phyloP scores from a whole-genome alignment of 2,888 invertebrate genomes.

The Hyles lineata region DNA sequence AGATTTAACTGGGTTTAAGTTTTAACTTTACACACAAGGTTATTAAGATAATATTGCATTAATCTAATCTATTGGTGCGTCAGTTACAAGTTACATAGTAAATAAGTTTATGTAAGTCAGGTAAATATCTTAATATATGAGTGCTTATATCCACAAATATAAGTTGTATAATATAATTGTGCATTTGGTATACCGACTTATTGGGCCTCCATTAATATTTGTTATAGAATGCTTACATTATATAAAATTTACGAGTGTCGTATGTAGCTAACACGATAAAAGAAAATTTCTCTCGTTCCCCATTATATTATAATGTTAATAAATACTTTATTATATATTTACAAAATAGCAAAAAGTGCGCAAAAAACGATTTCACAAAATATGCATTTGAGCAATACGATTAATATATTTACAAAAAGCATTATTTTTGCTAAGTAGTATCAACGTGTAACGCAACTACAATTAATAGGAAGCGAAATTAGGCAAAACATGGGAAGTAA shows the following conservation, averaged over 20 bases:
- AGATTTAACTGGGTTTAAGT: background rate
- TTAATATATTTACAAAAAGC: constrained; percentile 81
- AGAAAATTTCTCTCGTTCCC: constrained; percentile 67
- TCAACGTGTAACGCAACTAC: constrained; percentile 23
- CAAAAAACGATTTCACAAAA: constrained; percentile 84
- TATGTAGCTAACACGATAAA: constrained; percentile 51
- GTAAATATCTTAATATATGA: constrained; percentile 59
- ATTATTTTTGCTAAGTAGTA: constrained; percentile 51
- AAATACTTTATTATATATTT: constrained; percentile 69
- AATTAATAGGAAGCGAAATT: constrained; percentile 25
- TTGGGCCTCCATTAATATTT: constrained; percentile 77
- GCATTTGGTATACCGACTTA: constrained; percentile 79
- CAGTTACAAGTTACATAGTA: constrained; percentile 51
- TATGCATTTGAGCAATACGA: constrained; percentile 84
- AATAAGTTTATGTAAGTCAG: constrained; percentile 46
- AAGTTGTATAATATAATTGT: constrained; percentile 75
- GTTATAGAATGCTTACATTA: constrained; percentile 66
- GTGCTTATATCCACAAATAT: constrained; percentile 68
- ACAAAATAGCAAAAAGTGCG: constrained; percentile 83
- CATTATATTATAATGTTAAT: constrained; percentile 58
- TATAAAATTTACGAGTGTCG: constrained; percentile 49
- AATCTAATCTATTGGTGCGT: constrained; percentile 73
- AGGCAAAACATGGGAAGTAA: constrained; percentile 16
- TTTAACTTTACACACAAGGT: background rate
- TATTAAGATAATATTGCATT: constrained; percentile 58